These are phyloP conservation scores for Brevimyrus niger DNA, from an alignment of 2,113 vertebrate species.

Conservation along the genomic window DNA sequence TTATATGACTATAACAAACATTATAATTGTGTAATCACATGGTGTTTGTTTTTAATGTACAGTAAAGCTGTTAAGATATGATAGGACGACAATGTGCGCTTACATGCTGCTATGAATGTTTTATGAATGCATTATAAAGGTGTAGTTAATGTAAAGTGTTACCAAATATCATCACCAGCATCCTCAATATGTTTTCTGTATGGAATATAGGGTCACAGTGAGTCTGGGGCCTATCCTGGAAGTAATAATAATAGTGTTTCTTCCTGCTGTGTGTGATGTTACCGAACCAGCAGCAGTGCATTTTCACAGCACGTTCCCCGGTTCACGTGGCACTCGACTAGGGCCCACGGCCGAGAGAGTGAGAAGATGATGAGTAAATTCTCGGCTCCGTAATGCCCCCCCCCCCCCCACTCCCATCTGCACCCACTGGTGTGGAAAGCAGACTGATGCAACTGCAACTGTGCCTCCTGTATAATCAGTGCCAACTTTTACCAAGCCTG, in stretches of 20 bases:
- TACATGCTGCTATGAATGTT: background rate
- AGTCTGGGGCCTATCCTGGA: background rate
- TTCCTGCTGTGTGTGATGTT: background rate
- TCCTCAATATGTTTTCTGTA: background rate
- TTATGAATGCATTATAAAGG: background rate
- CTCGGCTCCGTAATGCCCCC: background rate
- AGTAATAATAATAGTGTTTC: background rate
- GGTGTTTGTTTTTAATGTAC: background rate
- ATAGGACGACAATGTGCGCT: background rate
- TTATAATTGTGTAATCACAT: background rate
- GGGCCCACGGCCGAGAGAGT: constrained; percentile 5
- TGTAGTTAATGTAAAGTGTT: background rate
- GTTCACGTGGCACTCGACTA: background rate
- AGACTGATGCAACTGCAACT: constrained; percentile 47
- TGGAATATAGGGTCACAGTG: background rate
- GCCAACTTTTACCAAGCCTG: background rate
- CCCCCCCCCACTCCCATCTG: background rate
- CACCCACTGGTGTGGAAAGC: constrained; percentile 40
- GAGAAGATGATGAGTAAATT: constrained; percentile 17
- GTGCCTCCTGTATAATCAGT: constrained; percentile 25
- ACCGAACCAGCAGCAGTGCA: background rate
- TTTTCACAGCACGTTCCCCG: background rate
- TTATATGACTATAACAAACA: background rate
- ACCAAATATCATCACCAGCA: background rate
- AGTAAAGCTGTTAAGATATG: background rate